Percentiles rank a stretch among this genome's conserved stretches.
phyloP scores from a whole-genome alignment of 2,888 invertebrate genomes.

The Folsomia candida region DNA sequence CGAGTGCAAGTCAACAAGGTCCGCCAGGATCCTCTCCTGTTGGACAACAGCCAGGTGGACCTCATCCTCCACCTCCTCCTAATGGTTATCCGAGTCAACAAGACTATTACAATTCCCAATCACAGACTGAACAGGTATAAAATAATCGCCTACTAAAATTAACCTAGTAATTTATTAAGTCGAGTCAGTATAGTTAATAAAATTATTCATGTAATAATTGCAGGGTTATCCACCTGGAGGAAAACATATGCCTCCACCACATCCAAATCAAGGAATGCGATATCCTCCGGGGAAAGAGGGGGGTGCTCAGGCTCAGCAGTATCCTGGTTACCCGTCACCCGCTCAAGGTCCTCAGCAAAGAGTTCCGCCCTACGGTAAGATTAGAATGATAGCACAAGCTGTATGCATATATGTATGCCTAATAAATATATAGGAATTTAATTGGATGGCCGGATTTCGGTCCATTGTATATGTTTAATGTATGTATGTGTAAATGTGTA shows the following conservation, averaged over 20 bases:
- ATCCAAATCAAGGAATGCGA: constrained; percentile 42
- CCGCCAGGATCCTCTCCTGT: constrained; percentile 31
- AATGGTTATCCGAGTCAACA: constrained; percentile 53
- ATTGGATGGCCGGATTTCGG: neutral
- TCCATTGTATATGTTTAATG: neutral
- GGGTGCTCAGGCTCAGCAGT: constrained; percentile 32
- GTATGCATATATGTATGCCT: neutral
- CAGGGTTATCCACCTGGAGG: constrained; percentile 44
- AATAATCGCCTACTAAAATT: neutral
- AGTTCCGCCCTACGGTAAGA: constrained; percentile 50
- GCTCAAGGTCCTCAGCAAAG: constrained; percentile 42
- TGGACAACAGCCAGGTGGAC: constrained; percentile 55
- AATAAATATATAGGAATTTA: no score
- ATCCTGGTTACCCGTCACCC: constrained; percentile 40
- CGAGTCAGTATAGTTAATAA: neutral
- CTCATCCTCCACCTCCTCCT: constrained; percentile 46
- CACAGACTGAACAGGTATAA: constrained; percentile 47
- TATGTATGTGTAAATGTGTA: neutral
- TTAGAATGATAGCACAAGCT: neutral
- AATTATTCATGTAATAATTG: neutral
- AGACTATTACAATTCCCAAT: constrained; percentile 57
- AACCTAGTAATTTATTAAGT: neutral
- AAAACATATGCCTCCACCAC: constrained; percentile 47
- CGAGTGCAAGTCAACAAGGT: constrained; percentile 38
- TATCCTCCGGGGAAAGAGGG: constrained; percentile 42